Base-by-base conservation (phyloP, 2,888 invertebrate species). In the Pasiphila rectangulata region DNA sequence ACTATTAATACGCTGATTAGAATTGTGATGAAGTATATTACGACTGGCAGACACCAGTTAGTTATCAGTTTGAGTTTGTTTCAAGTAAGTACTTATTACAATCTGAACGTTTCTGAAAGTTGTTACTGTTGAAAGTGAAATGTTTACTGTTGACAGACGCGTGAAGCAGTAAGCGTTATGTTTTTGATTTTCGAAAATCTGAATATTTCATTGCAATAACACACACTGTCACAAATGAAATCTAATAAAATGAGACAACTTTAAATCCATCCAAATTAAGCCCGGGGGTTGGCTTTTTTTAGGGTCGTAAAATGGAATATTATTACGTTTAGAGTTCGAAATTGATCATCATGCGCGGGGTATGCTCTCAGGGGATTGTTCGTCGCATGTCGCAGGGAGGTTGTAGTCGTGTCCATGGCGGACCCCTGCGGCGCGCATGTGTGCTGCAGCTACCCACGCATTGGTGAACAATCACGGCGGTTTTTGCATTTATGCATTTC, bases 301-400 rank as follows among this genome's bases (percentile, higher is more conserved):
- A 55, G 57, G 70, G 71, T 72, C 63, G 65, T 67, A 67, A 71
- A 75, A 75, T 69, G 72, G 68, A 74, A 77, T 79, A 79, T 80
- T 78, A 80, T 79, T 77, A 69, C 71, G 72, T 76, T 76, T 75
- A 70, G 75, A 64, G 68, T 68, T 76, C 67, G 75, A 77, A 79
- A 83, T 79, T 81, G 75, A 81, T 83, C 77, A 75, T 69, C 67
- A 63, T 67, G 69, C 64, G 56, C 57, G 68, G 71, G 64, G 59
- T 63, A 44, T 56, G 61, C 62, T 69, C 73, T 56, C 73, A 41
- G 56, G 79, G 80, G 79, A 75, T 65, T 61, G 61, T 65, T 71
- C 74, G 73, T 75, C 72, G 71, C 72, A 72, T 72, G 75, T 70
- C 57, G 59, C 61, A 46, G 54, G 63, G 67, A n/a, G 17, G 16